These are phyloP conservation scores for Scotopteryx bipunctaria DNA, from an alignment of 2,888 invertebrate species.

Conservation along the genomic window DNA sequence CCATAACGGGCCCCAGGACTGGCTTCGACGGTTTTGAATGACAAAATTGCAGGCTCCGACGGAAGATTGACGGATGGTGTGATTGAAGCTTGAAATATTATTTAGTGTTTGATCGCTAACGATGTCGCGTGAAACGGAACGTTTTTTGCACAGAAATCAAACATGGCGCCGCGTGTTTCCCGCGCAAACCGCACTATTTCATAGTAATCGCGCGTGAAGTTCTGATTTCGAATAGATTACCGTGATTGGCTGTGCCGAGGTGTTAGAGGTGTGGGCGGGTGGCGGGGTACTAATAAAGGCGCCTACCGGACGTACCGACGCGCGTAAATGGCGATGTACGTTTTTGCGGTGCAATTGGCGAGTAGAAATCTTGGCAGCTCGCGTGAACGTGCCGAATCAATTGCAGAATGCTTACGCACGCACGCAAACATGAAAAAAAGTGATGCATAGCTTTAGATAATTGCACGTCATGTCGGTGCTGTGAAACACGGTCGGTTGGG, in stretches of 20 bases:
- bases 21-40: constrained; percentile 66
- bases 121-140: constrained; percentile 50
- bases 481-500: constrained; percentile 22
- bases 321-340: constrained; percentile 52
- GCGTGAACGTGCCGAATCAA: constrained; percentile 56
- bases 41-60: constrained; percentile 62
- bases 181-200: constrained; percentile 51
- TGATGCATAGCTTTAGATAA: constrained; percentile 54
- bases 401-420: constrained; percentile 50
- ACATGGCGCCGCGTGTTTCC: constrained; percentile 50
- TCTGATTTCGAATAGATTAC: constrained; percentile 68
- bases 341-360: constrained; percentile 58
- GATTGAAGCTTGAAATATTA: constrained; percentile 70
- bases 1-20: constrained; percentile 63
- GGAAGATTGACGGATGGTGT: constrained; percentile 64
- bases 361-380: constrained; percentile 51
- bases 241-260: constrained; percentile 61
- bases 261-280: constrained; percentile 43
- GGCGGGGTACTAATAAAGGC: constrained; percentile 49
- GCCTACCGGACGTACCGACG: constrained; percentile 51
- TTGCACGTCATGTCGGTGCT: constrained; percentile 47
- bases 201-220: constrained; percentile 62
- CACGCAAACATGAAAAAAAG: constrained; percentile 48
- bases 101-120: constrained; percentile 54
- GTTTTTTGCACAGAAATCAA: constrained; percentile 40